These are phyloP conservation scores for Cotesia typhae DNA, from an alignment of 1,140 invertebrate species.

Conservation along the genomic window DNA sequence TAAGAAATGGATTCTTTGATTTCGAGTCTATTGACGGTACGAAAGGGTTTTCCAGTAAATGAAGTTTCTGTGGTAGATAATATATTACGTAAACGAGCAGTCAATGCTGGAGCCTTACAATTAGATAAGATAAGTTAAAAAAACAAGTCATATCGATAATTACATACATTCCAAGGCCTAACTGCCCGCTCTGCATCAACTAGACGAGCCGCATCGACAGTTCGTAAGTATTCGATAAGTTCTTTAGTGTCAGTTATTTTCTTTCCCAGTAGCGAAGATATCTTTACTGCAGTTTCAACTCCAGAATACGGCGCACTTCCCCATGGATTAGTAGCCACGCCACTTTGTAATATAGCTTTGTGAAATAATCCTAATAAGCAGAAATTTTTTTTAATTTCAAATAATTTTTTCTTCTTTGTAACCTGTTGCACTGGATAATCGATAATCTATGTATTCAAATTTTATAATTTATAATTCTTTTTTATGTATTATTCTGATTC, in stretches of 20 bases:
- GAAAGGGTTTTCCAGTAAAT: constrained; percentile 39
- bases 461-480: too few species aligned
- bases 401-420: too few species aligned
- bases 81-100: neutral
- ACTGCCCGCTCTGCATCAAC: constrained; percentile 1
- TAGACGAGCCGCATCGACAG: constrained; percentile 46
- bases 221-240: constrained; percentile 62
- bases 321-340: constrained; percentile 64
- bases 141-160: neutral
- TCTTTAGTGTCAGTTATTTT: constrained; percentile 58
- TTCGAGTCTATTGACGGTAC: constrained; percentile 49
- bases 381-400: too few species aligned
- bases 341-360: constrained; percentile 71
- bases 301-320: constrained; percentile 41
- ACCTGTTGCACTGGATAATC: too few species aligned
- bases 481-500: too few species aligned
- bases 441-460: too few species aligned
- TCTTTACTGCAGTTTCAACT: constrained; percentile 54
- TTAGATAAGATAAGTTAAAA: too few species aligned
- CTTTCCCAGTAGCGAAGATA: constrained; percentile 60
- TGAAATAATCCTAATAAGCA: constrained; percentile 64
- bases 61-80: constrained; percentile 40
- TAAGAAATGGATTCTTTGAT: constrained; percentile 59
- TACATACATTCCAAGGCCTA: neutral
- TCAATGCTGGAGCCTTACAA: too few species aligned